These are phyloP conservation scores for Drosophila multiciliata DNA, from an alignment of 2,888 invertebrate genomes.

Conservation along the genomic window DNA sequence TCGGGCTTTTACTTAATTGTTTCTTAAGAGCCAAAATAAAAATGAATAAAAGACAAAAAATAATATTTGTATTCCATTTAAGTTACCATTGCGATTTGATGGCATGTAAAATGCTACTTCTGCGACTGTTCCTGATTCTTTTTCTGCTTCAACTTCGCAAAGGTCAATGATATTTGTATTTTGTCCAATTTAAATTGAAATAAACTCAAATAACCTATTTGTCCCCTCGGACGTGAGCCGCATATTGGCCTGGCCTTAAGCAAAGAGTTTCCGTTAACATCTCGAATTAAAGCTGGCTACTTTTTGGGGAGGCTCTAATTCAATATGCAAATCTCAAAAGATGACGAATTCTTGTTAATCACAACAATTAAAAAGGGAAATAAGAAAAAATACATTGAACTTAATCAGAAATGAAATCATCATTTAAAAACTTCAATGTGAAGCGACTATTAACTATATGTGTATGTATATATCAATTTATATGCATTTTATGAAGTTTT, in stretches of 20 bases:
- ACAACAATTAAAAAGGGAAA: conserved; percentile 4
- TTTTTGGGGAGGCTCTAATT: conserved; percentile 26
- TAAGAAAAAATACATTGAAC: conserved; percentile 2
- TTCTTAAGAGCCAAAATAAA: conserved; percentile 34
- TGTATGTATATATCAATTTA: not conserved
- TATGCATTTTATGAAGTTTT: too few species aligned
- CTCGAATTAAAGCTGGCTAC: conserved; percentile 24
- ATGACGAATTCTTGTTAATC: conserved; percentile 13
- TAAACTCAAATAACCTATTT: conserved; percentile 10
- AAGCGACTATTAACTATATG: not conserved
- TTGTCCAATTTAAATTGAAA: conserved; percentile 48
- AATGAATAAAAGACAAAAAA: not conserved
- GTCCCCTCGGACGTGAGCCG: conserved; percentile 35
- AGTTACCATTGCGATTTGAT: conserved; percentile 45
- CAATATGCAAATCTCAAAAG: conserved; percentile 24
- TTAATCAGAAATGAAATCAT: not conserved
- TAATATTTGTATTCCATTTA: conserved; percentile 55
- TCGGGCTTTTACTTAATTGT: conserved; percentile 62
- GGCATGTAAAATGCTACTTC: conserved; percentile 25
- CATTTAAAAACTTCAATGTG: not conserved
- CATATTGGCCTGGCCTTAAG: conserved; percentile 25
- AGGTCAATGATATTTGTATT: conserved; percentile 43
- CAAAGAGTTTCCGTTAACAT: conserved; percentile 15
- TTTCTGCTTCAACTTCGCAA: conserved; percentile 8
- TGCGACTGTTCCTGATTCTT: rapidly evolving